Percentiles rank a stretch among this genome's conserved stretches.
These are phyloP conservation scores for Hapalemur alaotrensis DNA, from an alignment of 2,797 vertebrate species.

Conservation along the genomic window DNA sequence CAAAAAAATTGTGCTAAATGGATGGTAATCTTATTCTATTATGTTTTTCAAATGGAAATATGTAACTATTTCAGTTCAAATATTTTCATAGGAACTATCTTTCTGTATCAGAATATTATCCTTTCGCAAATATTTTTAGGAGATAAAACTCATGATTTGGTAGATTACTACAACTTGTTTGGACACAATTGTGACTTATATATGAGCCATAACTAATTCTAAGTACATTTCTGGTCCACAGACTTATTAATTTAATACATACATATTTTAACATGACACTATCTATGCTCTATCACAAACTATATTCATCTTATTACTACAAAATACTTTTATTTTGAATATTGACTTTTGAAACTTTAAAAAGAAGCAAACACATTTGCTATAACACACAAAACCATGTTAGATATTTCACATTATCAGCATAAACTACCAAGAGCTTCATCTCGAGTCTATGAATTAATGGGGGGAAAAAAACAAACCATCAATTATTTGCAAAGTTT, in stretches of 20 bases:
- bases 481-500: neutral
- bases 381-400: neutral
- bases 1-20: neutral
- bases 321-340: neutral
- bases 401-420: neutral
- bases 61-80: neutral
- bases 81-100: neutral
- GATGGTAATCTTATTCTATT: neutral
- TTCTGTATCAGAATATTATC: neutral
- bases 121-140: neutral
- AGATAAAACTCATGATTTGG: neutral
- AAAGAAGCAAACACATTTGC: neutral
- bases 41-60: slow-evolving; percentile 3
- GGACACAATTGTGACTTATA: neutral
- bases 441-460: neutral
- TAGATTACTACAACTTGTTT: neutral
- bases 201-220: neutral
- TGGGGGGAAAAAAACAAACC: neutral
- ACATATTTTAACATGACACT: neutral
- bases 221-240: neutral
- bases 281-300: neutral
- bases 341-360: neutral
- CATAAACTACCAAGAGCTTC: slow-evolving; percentile 1
- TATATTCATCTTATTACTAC: neutral
- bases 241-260: neutral